Percentiles rank a stretch among this genome's conserved stretches.
Evolutionary conservation across 64 coral and sea anemone species (phyloP).

Genomic region (Montipora capricornis): DNA sequence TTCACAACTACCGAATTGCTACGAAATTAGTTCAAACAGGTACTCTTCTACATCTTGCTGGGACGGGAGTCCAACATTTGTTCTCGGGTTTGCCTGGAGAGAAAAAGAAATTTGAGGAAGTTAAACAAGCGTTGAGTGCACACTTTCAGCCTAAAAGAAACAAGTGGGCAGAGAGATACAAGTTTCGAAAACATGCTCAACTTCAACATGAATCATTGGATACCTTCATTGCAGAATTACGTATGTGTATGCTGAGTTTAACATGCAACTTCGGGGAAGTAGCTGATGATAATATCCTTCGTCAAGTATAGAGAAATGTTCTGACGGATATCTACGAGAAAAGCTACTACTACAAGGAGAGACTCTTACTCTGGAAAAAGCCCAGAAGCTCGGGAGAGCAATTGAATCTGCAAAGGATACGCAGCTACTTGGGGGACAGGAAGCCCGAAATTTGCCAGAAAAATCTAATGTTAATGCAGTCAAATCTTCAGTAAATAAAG

Average conservation of each 20-base stretch:
- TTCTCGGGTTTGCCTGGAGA: conserved; percentile 57
- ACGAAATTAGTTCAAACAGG: conserved; percentile 45
- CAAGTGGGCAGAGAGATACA: conserved; percentile 63
- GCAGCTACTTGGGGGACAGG: neutral
- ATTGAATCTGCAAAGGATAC: conserved; percentile 64
- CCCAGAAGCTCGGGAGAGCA: conserved; percentile 58
- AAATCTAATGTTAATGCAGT: neutral
- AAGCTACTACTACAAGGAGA: conserved; percentile 29
- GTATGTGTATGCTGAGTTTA: conserved; percentile 23
- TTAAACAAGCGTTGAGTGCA: no score
- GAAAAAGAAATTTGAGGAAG: neutral
- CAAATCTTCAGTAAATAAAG: conserved; percentile 27
- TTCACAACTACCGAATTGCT: conserved; percentile 65
- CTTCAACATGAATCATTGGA: conserved; percentile 33
- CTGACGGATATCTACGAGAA: conserved; percentile 10
- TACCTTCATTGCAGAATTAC: conserved; percentile 48
- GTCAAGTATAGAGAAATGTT: conserved; percentile 68
- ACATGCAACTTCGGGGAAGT: conserved; percentile 35
- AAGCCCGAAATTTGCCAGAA: no score
- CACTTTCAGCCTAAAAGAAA: conserved; percentile 8
- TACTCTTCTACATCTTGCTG: conserved; percentile 60
- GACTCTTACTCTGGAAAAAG: conserved; percentile 57
- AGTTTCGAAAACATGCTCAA: conserved; percentile 43
- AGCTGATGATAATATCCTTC: conserved; percentile 52
- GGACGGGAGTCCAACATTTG: conserved; percentile 58